Percentiles rank a stretch among this genome's conserved stretches.
phyloP scores from a whole-genome alignment of 2,113 vertebrate genomes.

The Leucopternis melanops region DNA sequence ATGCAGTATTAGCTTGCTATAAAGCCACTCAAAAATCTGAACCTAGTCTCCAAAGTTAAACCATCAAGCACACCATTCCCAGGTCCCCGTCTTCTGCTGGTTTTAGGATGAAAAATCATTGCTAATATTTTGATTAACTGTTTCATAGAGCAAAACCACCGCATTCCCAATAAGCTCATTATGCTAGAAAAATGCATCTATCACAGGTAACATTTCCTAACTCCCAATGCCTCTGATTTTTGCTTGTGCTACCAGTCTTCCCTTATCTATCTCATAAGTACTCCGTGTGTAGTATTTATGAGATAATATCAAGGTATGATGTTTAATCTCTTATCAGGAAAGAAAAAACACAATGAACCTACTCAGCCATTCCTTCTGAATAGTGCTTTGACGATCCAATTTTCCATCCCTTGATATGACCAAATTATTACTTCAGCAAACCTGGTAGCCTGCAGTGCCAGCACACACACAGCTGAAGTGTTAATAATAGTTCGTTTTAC shows the following conservation, averaged over 20 bases:
- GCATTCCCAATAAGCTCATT: background rate
- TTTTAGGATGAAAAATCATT: background rate
- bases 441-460: background rate
- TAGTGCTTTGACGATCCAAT: background rate
- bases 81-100: background rate
- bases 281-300: background rate
- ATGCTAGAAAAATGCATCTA: background rate
- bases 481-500: background rate
- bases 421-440: conserved; percentile 31
- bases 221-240: background rate
- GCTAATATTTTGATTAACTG: background rate
- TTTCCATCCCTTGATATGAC: background rate
- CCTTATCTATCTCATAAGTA: background rate
- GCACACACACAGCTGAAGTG: background rate
- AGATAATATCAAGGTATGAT: background rate
- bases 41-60: background rate
- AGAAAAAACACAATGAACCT: background rate
- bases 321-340: background rate
- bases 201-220: background rate
- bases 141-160: background rate
- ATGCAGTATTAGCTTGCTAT: background rate
- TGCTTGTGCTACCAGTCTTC: background rate
- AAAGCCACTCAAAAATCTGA: background rate
- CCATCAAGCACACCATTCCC: background rate
- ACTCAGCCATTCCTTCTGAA: conserved; percentile 9